Percentiles rank a stretch among this genome's conserved stretches.
These are phyloP conservation scores for Typhlomys cinereus DNA, from an alignment of 2,113 vertebrate species.

Conservation along the genomic window DNA sequence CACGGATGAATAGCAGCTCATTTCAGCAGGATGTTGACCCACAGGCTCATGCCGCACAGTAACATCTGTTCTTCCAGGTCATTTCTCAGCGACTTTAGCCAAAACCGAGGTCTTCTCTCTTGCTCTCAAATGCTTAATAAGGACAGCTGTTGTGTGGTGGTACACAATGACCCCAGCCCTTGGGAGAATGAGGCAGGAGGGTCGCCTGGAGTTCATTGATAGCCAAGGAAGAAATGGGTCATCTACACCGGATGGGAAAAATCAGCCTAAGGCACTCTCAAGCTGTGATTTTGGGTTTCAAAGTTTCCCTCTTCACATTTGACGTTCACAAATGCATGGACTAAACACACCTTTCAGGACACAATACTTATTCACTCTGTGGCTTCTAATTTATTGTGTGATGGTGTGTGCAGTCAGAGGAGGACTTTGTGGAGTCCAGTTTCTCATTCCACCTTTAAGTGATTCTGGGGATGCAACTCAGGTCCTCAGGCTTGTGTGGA, in stretches of 20 bases:
- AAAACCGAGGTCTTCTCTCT: neutral
- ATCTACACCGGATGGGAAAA: neutral
- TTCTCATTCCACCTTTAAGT: no score
- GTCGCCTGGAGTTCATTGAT: neutral
- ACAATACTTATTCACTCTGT: neutral
- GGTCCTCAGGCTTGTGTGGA: no score
- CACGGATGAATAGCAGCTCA: neutral
- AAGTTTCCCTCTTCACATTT: neutral
- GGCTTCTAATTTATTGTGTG: no score
- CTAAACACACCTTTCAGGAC: neutral
- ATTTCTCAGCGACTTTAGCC: no score
- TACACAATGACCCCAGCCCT: neutral
- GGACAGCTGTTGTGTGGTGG: neutral
- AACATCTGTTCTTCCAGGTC: neutral
- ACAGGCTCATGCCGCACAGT: neutral
- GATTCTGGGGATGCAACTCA: no score
- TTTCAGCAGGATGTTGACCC: neutral
- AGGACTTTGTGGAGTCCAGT: no score
- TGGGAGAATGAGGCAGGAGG: neutral
- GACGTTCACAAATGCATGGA: neutral
- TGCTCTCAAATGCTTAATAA: neutral
- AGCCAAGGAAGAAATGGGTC: no score
- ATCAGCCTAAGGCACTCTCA: neutral
- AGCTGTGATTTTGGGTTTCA: neutral
- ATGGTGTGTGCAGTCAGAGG: no score